A percentile compares a stretch with the other conserved stretches of the same genome.
Conservation (phyloP, 2,113 vertebrate genomes). For the Caretta caretta region DNA sequence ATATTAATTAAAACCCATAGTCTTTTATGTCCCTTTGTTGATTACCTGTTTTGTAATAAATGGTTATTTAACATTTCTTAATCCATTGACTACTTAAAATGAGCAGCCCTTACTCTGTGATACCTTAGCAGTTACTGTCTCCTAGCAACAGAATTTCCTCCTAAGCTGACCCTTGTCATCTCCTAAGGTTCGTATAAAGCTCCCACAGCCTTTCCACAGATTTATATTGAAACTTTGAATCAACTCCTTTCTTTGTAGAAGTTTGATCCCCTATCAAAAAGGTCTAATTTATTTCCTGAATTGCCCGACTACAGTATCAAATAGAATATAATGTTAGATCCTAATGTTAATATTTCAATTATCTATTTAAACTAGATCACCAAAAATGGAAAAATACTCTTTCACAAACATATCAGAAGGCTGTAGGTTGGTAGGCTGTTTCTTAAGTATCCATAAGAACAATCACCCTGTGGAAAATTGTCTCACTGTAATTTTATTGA, state of each 20-base stretch:
- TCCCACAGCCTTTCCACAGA: not conserved
- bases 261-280: conserved; percentile 1
- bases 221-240: not conserved
- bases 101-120: not conserved
- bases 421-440: rapidly evolving
- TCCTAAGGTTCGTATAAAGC: not conserved
- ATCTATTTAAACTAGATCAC: not conserved
- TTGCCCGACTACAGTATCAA: not conserved
- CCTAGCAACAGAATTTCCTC: conserved; percentile 57
- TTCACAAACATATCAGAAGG: not conserved
- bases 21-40: not conserved
- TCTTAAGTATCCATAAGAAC: not conserved
- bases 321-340: not conserved
- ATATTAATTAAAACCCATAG: not conserved
- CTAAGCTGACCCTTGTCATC: conserved; percentile 29
- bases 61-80: not conserved
- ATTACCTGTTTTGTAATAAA: not conserved
- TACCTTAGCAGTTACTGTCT: not conserved
- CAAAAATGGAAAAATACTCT: rapidly evolving
- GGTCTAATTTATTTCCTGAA: not conserved
- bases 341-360: not conserved
- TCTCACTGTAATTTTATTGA: not conserved
- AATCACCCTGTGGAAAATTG: not conserved
- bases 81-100: not conserved
- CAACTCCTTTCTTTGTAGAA: not conserved